Evolutionary conservation across 2,888 invertebrate genomes (phyloP).

Genomic region (Coelinius sp.): DNA sequence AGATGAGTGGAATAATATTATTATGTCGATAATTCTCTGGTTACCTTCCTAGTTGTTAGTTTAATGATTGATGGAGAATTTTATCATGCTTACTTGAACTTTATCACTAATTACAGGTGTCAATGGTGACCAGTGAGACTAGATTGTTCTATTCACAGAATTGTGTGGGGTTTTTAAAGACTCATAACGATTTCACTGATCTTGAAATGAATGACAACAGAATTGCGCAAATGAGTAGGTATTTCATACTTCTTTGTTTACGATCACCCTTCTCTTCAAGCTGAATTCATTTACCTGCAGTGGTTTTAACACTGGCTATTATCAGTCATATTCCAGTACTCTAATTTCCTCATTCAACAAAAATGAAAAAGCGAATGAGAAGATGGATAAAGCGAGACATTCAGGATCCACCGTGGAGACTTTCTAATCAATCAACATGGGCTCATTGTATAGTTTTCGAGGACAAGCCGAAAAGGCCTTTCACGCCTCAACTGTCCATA

Average conservation of each 20-base stretch:
- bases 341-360: neutral
- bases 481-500: constrained; percentile 10
- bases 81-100: neutral
- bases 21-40: neutral
- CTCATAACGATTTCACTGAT: constrained; percentile 58
- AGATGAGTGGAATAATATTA: neutral
- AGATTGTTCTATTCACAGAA: neutral
- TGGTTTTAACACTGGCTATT: neutral
- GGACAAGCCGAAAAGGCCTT: neutral
- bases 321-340: neutral
- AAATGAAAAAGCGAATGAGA: neutral
- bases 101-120: neutral
- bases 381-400: neutral
- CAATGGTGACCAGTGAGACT: neutral
- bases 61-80: neutral
- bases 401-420: neutral
- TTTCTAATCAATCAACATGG: constrained; percentile 17
- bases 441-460: neutral
- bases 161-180: neutral
- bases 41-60: neutral
- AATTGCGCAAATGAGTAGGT: constrained; percentile 19
- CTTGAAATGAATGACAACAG: constrained; percentile 47
- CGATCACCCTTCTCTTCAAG: neutral
- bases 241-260: constrained; percentile 26
- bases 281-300: neutral